These are phyloP conservation scores for Epinotia ramella DNA, from an alignment of 2,888 invertebrate genomes.

Conservation along the genomic window DNA sequence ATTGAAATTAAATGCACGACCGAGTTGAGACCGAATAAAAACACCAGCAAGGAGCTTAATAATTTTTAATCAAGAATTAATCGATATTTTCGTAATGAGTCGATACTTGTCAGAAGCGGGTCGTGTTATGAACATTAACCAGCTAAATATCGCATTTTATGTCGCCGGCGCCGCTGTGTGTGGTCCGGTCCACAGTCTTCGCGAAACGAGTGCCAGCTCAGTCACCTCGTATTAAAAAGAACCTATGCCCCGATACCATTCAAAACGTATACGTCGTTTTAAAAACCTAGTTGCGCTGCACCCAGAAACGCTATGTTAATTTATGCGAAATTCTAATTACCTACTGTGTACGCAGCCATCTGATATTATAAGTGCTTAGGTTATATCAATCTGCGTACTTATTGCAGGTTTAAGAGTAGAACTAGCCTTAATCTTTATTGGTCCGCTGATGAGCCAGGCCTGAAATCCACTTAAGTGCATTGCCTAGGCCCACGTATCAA, in stretches of 20 bases:
- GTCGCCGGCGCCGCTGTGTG: constrained; percentile 9
- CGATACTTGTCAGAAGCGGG: constrained; percentile 11
- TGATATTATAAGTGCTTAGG: neutral
- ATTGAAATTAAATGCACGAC: neutral
- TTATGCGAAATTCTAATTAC: constrained; percentile 6
- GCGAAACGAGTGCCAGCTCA: neutral
- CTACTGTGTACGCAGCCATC: neutral
- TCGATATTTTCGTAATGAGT: neutral
- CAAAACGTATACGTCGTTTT: neutral
- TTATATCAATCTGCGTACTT: neutral
- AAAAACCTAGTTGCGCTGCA: neutral
- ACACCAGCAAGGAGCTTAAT: constrained; percentile 3
- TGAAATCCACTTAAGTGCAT: neutral
- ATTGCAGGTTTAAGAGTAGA: neutral
- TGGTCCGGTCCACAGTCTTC: neutral
- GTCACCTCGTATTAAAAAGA: neutral
- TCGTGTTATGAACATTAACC: constrained; percentile 10
- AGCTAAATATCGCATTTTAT: constrained; percentile 17
- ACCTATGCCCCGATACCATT: neutral
- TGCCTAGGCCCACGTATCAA: too few species aligned
- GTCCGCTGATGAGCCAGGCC: neutral
- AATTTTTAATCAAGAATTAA: constrained; percentile 15
- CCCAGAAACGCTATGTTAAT: neutral
- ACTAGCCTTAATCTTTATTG: neutral
- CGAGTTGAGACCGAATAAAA: neutral